A percentile compares a stretch with the other conserved stretches of the same genome.
Evolutionary conservation across 2,113 vertebrate genomes (phyloP).

Genomic region (Raja brachyura): DNA sequence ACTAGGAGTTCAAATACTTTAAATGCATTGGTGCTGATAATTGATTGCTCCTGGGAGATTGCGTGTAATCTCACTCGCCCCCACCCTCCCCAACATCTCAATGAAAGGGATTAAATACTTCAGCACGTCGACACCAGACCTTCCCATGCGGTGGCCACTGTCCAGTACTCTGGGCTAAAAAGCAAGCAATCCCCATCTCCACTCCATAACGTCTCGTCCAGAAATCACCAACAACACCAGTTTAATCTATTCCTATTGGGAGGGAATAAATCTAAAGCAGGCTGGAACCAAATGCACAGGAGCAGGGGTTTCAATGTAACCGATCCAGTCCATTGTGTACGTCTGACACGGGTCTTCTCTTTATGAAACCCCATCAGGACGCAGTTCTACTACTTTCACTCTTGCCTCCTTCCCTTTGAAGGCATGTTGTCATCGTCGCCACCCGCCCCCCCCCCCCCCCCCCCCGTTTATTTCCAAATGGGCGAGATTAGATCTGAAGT

Average conservation of each 20-base stretch:
- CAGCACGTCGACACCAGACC: neutral
- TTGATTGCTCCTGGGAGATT: neutral
- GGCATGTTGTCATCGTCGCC: too few species aligned
- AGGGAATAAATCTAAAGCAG: too few species aligned
- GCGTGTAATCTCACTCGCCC: too few species aligned
- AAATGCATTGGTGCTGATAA: neutral
- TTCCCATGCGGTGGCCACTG: too few species aligned
- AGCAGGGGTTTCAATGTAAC: too few species aligned
- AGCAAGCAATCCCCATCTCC: neutral
- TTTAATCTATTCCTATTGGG: neutral
- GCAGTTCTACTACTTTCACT: neutral
- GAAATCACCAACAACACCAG: neutral
- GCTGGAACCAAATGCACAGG: neutral
- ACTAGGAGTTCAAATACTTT: neutral
- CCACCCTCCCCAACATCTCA: neutral
- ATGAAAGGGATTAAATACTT: neutral
- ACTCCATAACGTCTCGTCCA: neutral
- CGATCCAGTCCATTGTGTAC: neutral
- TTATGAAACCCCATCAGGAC: neutral
- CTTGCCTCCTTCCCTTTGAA: neutral
- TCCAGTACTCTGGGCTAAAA: neutral
- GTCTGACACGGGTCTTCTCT: neutral
- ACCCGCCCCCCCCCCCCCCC: neutral
- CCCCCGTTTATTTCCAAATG: neutral
- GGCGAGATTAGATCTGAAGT: neutral